Evolutionary conservation across 1,140 invertebrate genomes (phyloP).

Genomic region (Lepidostoma basale): DNA sequence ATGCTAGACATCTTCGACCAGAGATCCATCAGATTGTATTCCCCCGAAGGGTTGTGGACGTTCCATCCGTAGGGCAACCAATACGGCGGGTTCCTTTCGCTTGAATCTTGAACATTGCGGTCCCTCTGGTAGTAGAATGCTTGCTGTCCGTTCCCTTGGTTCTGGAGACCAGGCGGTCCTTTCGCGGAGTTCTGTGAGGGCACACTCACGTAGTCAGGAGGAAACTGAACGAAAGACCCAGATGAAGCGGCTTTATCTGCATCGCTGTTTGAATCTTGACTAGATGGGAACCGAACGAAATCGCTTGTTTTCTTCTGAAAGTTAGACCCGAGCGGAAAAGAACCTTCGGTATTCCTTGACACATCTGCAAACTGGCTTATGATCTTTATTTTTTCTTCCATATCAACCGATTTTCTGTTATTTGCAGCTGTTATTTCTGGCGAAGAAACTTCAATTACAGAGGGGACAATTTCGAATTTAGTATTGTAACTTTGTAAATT

Average conservation of each 20-base stretch:
- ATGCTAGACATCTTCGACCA: conserved; percentile 31
- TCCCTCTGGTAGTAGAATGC: background rate
- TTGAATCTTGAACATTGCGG: conserved; percentile 7
- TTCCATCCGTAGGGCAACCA: conserved; percentile 34
- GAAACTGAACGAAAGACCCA: background rate
- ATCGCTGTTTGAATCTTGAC: background rate
- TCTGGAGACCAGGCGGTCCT: background rate
- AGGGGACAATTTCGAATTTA: too few species aligned
- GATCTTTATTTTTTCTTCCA: conserved; percentile 42
- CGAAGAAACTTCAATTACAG: too few species aligned
- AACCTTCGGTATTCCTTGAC: conserved; percentile 32
- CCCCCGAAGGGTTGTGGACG: conserved; percentile 18
- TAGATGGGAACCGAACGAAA: background rate
- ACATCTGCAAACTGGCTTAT: conserved; percentile 37
- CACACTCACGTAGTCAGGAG: background rate
- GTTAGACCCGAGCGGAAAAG: background rate
- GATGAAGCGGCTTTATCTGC: background rate
- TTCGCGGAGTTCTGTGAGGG: background rate
- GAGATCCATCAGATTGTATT: conserved; percentile 30
- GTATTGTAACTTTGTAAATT: too few species aligned
- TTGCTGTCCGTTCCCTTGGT: background rate
- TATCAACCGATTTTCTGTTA: conserved; percentile 14
- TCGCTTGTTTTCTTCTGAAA: conserved; percentile 6
- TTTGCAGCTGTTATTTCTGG: too few species aligned
- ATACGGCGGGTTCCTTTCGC: background rate